Evolutionary conservation across 2,113 vertebrate genomes (phyloP).

Genomic region (Corvus moneduloides): DNA sequence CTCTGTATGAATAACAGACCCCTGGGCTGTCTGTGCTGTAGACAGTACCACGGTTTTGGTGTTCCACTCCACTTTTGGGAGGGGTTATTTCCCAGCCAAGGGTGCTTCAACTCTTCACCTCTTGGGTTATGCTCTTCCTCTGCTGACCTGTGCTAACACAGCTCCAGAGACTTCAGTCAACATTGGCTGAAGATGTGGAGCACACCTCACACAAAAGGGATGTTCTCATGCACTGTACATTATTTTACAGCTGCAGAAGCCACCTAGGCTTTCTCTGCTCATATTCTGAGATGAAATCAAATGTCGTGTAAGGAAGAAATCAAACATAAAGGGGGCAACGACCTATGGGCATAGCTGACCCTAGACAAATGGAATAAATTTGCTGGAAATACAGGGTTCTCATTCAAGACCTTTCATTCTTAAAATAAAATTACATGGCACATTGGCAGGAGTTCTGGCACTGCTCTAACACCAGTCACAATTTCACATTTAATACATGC

Average conservation of each 20-base stretch:
- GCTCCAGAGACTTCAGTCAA: not conserved
- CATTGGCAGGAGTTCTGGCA: constrained; percentile 32
- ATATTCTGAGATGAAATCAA: constrained; percentile 46
- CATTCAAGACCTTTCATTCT: constrained; percentile 48
- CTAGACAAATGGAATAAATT: constrained; percentile 58
- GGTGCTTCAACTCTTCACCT: not conserved
- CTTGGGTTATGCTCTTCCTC: not conserved
- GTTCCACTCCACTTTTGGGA: not conserved
- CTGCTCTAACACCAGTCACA: constrained; percentile 20
- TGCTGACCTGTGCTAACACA: not conserved
- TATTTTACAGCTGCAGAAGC: not conserved
- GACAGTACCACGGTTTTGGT: not conserved
- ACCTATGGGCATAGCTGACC: constrained; percentile 45
- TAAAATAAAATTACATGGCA: constrained; percentile 56
- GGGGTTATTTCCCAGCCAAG: not conserved
- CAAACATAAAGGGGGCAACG: constrained; percentile 22
- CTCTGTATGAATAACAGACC: fast-evolving
- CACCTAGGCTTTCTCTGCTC: not conserved
- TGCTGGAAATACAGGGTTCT: constrained; percentile 47
- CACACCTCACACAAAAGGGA: not conserved
- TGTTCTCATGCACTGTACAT: fast-evolving
- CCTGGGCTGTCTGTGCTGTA: not conserved
- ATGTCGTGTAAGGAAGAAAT: constrained; percentile 41
- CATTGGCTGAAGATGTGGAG: not conserved
- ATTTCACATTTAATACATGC: constrained; percentile 43